Evolutionary conservation across 2,888 invertebrate genomes (phyloP).

Genomic region (Hermaeophaga mercurialis): DNA sequence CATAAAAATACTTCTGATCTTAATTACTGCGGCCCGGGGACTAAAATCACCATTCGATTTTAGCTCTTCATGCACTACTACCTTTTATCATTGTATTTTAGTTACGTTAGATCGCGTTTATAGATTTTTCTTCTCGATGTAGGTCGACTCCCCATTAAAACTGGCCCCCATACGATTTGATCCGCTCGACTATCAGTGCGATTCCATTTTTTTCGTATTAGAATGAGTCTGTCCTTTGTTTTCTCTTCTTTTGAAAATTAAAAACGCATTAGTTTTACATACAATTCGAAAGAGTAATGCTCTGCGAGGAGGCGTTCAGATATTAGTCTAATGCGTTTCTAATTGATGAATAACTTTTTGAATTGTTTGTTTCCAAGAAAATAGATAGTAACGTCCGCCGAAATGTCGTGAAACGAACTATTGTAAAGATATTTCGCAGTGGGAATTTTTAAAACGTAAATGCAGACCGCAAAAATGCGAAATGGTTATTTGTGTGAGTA

Average conservation of each 20-base stretch:
- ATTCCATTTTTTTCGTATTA: neutral
- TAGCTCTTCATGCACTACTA: neutral
- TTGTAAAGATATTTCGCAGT: neutral
- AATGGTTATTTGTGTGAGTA: no score
- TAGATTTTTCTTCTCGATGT: conserved; percentile 4
- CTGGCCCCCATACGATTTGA: neutral
- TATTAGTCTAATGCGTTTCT: neutral
- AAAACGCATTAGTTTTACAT: neutral
- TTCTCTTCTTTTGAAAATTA: neutral
- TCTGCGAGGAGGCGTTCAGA: neutral
- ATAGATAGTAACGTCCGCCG: neutral
- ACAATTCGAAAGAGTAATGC: neutral
- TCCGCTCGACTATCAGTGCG: neutral
- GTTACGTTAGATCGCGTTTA: neutral
- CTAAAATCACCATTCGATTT: conserved; percentile 3
- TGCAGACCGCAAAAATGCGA: no score
- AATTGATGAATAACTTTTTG: neutral
- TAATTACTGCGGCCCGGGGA: conserved; percentile 6
- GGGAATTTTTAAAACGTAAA: no score
- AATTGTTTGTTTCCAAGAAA: neutral
- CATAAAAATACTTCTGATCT: no score
- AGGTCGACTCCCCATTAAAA: neutral
- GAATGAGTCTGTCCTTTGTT: neutral
- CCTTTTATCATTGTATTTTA: neutral
- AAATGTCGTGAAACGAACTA: no score